Evolutionary conservation across 2,113 vertebrate genomes (phyloP).

Genomic region (Strix aluco): DNA sequence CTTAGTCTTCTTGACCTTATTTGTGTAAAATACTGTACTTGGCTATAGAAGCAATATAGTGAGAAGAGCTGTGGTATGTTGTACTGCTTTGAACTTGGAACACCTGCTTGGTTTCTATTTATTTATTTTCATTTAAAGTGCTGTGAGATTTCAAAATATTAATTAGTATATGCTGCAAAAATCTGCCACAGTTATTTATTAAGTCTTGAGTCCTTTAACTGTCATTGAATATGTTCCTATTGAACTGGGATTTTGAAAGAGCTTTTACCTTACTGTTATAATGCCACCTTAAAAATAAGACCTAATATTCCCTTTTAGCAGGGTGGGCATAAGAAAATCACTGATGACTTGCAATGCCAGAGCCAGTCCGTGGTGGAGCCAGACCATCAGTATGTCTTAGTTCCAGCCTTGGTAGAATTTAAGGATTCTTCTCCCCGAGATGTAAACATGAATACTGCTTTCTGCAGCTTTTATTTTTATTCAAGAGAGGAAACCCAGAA

Average conservation of each 20-base stretch:
- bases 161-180: neutral
- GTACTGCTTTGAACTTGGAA: neutral
- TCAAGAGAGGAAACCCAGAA: neutral
- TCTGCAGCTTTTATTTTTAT: slow-evolving; percentile 41
- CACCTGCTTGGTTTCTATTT: neutral
- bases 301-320: neutral
- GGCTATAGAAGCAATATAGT: neutral
- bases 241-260: neutral
- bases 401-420: neutral
- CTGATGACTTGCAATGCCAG: neutral
- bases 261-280: neutral
- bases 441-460: neutral
- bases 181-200: accelerated
- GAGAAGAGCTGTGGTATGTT: neutral
- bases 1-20: neutral
- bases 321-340: neutral
- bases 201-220: neutral
- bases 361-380: neutral
- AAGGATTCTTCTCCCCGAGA: neutral
- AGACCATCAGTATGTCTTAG: neutral
- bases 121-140: neutral
- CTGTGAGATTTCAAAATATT: neutral
- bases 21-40: neutral
- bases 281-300: neutral
- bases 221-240: neutral